Conservation (phyloP, 2,888 invertebrate genomes). For the Smittia aterrima region DNA sequence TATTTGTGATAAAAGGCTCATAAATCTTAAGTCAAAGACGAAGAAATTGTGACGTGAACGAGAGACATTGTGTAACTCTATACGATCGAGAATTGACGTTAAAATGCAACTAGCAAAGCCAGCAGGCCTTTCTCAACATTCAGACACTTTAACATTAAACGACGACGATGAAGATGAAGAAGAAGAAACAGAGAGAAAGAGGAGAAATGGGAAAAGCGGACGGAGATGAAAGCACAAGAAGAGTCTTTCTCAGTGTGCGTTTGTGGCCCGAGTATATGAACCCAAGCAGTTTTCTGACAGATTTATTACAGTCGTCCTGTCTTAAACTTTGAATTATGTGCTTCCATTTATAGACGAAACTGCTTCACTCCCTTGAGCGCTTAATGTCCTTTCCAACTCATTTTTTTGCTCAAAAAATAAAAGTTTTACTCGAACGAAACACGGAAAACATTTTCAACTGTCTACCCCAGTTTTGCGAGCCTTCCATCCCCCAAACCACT, state of each 20-base stretch:
- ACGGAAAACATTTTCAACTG: conserved; percentile 6
- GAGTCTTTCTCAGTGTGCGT: conserved; percentile 5
- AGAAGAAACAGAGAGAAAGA: background rate
- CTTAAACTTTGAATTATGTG: conserved; percentile 40
- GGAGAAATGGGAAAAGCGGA: background rate
- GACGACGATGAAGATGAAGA: background rate
- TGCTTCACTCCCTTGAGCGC: conserved; percentile 2
- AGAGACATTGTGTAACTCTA: conserved; percentile 37
- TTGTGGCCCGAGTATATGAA: conserved; percentile 18
- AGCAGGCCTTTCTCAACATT: conserved; percentile 40
- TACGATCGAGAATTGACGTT: background rate
- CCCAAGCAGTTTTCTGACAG: conserved; percentile 39
- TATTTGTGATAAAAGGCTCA: conserved; percentile 31
- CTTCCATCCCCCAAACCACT: no score
- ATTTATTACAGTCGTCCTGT: conserved; percentile 41
- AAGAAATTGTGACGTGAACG: conserved; percentile 31
- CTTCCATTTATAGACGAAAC: conserved; percentile 37
- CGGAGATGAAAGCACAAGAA: conserved; percentile 12
- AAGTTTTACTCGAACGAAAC: background rate
- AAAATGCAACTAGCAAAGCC: background rate
- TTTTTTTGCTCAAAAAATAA: background rate
- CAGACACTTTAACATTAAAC: background rate
- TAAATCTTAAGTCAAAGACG: conserved; percentile 6
- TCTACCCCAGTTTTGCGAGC: conserved; percentile 5
- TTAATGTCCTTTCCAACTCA: conserved; percentile 33